These are phyloP conservation scores for Psophia crepitans DNA, from an alignment of 2,113 vertebrate species.

Conservation along the genomic window DNA sequence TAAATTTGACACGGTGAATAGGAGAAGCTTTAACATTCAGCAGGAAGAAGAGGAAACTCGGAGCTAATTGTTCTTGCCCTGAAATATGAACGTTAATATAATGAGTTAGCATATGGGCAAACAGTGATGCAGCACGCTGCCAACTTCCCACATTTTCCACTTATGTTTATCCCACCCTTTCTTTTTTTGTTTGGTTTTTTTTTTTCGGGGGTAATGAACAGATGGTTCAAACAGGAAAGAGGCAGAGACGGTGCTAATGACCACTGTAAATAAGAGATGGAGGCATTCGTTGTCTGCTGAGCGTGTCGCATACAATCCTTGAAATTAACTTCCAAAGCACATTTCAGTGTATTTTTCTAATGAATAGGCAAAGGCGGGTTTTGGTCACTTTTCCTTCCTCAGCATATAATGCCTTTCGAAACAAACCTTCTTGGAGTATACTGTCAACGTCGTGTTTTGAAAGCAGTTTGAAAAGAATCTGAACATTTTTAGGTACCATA, in stretches of 20 bases:
- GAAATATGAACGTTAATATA: slow-evolving; percentile 14
- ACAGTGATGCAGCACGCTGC: slow-evolving; percentile 5
- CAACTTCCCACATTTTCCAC: slow-evolving; percentile 32
- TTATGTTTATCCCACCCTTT: not conserved
- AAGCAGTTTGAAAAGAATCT: not conserved
- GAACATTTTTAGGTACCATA: not conserved
- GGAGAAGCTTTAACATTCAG: not conserved
- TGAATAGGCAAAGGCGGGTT: not conserved
- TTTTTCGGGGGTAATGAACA: not conserved
- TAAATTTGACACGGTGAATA: not conserved
- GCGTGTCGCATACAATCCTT: not conserved
- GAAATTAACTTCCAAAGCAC: not conserved
- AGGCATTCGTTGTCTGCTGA: not conserved
- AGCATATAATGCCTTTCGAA: not conserved
- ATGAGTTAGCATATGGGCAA: slow-evolving; percentile 44
- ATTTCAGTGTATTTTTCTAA: not conserved
- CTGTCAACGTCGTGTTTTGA: not conserved
- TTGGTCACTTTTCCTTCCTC: not conserved
- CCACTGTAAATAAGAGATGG: slow-evolving; percentile 17
- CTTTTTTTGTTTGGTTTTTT: no score
- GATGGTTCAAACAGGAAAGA: slow-evolving; percentile 26
- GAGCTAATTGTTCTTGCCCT: not conserved
- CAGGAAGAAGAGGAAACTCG: not conserved
- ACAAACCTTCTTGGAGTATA: not conserved
- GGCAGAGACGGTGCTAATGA: not conserved